Conservation (phyloP, 2,113 vertebrate genomes). For the Microcebus tavaratra region DNA sequence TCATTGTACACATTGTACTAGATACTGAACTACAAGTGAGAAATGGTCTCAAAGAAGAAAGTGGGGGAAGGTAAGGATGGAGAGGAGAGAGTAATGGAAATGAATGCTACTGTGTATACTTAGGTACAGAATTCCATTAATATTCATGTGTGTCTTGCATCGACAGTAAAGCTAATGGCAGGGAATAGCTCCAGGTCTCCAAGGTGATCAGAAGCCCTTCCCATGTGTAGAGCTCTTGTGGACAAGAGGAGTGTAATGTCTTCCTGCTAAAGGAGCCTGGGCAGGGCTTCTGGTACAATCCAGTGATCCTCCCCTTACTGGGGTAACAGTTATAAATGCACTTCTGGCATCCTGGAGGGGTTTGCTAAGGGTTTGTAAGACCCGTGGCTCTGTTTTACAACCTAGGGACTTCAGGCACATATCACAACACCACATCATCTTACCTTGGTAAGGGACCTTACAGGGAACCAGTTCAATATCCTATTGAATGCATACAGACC, state of each 20-base stretch:
- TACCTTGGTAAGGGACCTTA: background rate
- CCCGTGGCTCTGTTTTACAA: background rate
- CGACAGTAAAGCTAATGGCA: background rate
- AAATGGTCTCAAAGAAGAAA: background rate
- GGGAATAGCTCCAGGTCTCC: background rate
- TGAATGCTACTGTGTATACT: background rate
- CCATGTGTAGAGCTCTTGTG: background rate
- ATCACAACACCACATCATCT: background rate
- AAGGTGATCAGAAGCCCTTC: background rate
- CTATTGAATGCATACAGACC: background rate
- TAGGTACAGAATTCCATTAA: background rate
- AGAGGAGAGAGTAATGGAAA: background rate
- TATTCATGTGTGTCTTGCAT: background rate
- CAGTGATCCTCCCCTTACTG: background rate
- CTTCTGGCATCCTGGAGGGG: background rate
- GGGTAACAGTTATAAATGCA: background rate
- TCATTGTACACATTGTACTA: background rate
- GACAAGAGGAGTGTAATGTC: background rate
- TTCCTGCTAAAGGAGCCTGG: background rate
- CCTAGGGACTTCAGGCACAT: background rate
- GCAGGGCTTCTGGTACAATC: background rate
- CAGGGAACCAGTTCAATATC: background rate
- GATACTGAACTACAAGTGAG: background rate
- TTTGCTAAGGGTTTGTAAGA: background rate
- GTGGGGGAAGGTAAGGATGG: background rate